Evolutionary conservation across 2,888 invertebrate species (phyloP).

Genomic region (Arrhopalites spinosus): DNA sequence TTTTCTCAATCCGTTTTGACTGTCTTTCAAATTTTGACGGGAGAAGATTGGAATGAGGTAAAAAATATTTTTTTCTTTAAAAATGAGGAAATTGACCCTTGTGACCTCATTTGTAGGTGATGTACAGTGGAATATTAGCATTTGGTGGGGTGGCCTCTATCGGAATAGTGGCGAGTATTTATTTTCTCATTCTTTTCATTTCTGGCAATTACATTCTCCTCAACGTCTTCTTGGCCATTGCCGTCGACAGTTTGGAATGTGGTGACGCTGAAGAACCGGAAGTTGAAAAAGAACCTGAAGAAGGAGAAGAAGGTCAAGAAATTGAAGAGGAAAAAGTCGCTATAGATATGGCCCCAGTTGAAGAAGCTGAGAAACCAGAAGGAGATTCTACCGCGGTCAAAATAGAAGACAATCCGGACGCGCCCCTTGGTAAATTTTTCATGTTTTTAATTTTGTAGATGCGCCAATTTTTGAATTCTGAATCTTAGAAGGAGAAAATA

Average conservation of each 20-base stretch:
- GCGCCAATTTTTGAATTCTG: not conserved
- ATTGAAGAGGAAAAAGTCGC: slow-evolving; percentile 11
- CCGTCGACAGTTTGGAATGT: slow-evolving; percentile 94
- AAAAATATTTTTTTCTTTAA: too few species aligned
- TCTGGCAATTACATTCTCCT: slow-evolving; percentile 98
- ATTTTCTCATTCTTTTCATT: slow-evolving; percentile 98
- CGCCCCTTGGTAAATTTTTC: not conserved
- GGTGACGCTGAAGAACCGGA: slow-evolving; percentile 77
- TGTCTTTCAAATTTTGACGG: slow-evolving; percentile 55
- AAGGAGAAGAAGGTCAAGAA: slow-evolving; percentile 25
- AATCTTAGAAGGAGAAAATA: not conserved
- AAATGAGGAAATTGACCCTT: too few species aligned
- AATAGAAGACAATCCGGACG: not conserved
- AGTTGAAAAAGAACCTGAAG: slow-evolving; percentile 68
- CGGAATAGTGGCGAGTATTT: slow-evolving; percentile 92
- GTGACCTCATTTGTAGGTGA: slow-evolving; percentile 7
- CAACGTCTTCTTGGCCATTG: slow-evolving; percentile 99
- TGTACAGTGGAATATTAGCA: slow-evolving; percentile 54
- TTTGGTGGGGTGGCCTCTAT: slow-evolving; percentile 68
- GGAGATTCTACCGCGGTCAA: not conserved
- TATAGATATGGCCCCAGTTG: too few species aligned
- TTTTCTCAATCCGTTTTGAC: slow-evolving; percentile 52
- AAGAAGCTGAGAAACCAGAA: slow-evolving; percentile 11
- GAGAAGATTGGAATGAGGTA: slow-evolving; percentile 56
- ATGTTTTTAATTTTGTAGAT: not conserved